These are phyloP conservation scores for Pogonus chalceus DNA, from an alignment of 1,140 invertebrate genomes.

Conservation along the genomic window DNA sequence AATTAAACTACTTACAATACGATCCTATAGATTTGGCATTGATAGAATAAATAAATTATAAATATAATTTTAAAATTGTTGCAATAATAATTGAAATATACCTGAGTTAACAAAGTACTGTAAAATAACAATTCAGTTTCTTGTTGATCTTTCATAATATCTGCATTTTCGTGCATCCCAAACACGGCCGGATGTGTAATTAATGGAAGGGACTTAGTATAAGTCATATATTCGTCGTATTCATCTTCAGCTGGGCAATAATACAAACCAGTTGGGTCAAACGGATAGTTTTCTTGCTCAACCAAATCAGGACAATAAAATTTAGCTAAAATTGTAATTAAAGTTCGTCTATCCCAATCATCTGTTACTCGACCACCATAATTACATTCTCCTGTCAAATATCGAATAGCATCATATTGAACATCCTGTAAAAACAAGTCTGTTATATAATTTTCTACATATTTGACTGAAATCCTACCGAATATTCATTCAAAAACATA, in stretches of 20 bases:
- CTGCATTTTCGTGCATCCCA: conserved; percentile 88
- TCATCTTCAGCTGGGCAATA: conserved; percentile 64
- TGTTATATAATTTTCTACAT: neutral
- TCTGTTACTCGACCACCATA: conserved; percentile 93
- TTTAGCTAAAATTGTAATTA: conserved; percentile 71
- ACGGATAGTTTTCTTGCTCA: conserved; percentile 43
- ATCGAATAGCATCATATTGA: conserved; percentile 80
- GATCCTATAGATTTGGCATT: conserved; percentile 30
- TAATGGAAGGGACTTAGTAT: conserved; percentile 67
- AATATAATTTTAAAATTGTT: conserved; percentile 12
- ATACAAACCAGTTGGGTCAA: conserved; percentile 60
- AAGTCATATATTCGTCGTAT: conserved; percentile 65
- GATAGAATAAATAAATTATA: conserved; percentile 12
- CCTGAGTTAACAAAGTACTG: conserved; percentile 77
- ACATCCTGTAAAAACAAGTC: conserved; percentile 46
- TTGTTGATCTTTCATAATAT: conserved; percentile 87
- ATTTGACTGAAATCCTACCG: conserved; percentile 33
- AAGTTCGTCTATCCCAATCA: conserved; percentile 82
- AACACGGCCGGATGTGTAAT: conserved; percentile 78
- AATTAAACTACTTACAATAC: conserved; percentile 33
- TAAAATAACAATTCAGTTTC: conserved; percentile 73
- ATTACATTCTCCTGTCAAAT: conserved; percentile 91
- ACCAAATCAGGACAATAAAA: conserved; percentile 62
- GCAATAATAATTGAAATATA: conserved; percentile 29
- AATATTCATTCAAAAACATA: conserved; percentile 81